phyloP scores from a whole-genome alignment of 2,113 vertebrate species.

The Oncorhynchus mykiss region DNA sequence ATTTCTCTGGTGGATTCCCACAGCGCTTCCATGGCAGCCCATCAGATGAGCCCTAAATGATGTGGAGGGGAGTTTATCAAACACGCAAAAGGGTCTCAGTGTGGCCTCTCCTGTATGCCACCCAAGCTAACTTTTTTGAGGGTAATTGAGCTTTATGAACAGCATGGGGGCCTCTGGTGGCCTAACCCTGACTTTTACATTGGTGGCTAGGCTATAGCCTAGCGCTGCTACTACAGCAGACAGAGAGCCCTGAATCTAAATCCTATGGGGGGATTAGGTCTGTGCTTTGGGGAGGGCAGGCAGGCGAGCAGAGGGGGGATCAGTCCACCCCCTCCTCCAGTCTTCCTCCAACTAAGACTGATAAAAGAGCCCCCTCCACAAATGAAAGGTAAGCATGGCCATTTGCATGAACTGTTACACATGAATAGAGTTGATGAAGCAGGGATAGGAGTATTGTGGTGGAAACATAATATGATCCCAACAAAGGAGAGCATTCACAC shows the following conservation, averaged over 20 bases:
- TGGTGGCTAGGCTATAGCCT: neutral
- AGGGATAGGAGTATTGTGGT: constrained; percentile 76
- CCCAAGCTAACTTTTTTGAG: neutral
- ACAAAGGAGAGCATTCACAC: constrained; percentile 75
- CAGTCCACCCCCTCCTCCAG: neutral
- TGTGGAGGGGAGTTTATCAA: neutral
- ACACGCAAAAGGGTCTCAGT: neutral
- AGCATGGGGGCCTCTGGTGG: neutral
- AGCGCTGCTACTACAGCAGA: neutral
- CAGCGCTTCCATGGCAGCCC: no score
- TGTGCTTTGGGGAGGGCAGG: constrained; percentile 30
- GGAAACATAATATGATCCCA: constrained; percentile 78
- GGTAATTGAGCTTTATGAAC: neutral
- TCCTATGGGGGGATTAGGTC: constrained; percentile 34
- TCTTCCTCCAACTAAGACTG: constrained; percentile 27
- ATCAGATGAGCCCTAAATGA: neutral
- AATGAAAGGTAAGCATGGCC: constrained; percentile 54
- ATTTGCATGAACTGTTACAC: constrained; percentile 82
- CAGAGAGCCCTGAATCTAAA: constrained; percentile 25
- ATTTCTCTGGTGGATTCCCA: neutral
- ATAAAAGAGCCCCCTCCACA: constrained; percentile 34
- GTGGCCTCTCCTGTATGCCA: neutral
- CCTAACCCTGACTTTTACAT: constrained; percentile 26
- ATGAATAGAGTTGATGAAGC: constrained; percentile 80
- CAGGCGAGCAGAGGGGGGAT: constrained; percentile 5